Evolutionary conservation across 1,140 invertebrate species (phyloP).

Genomic region (Drosophila miranda): DNA sequence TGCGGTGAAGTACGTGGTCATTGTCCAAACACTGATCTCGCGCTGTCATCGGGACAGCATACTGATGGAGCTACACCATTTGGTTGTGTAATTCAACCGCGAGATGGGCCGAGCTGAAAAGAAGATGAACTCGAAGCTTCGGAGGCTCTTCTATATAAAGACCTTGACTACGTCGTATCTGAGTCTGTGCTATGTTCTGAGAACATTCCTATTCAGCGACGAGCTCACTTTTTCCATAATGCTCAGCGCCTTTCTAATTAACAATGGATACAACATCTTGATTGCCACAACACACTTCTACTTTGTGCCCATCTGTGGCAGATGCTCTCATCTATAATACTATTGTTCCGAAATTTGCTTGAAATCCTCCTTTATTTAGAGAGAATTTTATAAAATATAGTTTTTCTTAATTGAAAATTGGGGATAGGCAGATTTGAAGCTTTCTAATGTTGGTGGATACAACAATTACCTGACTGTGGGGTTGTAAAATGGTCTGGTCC

Average conservation of each 20-base stretch:
- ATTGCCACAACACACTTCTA: conserved; percentile 28
- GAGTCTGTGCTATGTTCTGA: background rate
- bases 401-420: too few species aligned
- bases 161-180: conserved; percentile 15
- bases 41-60: conserved; percentile 36
- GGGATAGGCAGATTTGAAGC: too few species aligned
- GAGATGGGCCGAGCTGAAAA: background rate
- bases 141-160: conserved; percentile 14
- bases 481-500: too few species aligned
- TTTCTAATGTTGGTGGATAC: too few species aligned
- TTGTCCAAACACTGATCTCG: conserved; percentile 35
- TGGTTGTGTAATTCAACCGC: conserved; percentile 6
- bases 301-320: conserved; percentile 21
- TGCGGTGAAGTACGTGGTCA: conserved; percentile 23
- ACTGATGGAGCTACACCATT: conserved; percentile 29
- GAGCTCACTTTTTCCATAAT: background rate
- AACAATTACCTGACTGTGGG: too few species aligned
- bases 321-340: background rate
- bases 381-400: too few species aligned
- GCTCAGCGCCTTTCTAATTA: background rate
- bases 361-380: background rate
- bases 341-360: background rate
- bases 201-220: background rate
- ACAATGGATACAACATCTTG: conserved; percentile 17
- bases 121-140: background rate